Percentiles rank a stretch among this genome's conserved stretches.
Evolutionary conservation across 1,140 invertebrate genomes (phyloP).

Genomic region (Ectropis grisescens): DNA sequence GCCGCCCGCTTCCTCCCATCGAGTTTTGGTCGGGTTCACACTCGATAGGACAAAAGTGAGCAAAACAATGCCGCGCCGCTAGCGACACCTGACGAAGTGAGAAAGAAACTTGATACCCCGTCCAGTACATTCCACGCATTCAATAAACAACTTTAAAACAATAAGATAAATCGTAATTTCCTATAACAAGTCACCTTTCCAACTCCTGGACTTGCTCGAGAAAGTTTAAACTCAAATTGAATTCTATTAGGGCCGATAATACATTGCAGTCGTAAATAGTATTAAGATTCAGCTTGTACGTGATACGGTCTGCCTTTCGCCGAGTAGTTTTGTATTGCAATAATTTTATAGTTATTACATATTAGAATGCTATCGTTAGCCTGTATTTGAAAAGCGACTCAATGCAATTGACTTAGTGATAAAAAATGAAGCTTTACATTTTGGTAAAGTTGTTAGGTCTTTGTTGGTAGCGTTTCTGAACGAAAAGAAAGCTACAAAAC

Average conservation of each 20-base stretch:
- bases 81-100: slow-evolving; percentile 62
- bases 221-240: too few species aligned
- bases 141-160: slow-evolving; percentile 2
- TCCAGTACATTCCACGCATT: neutral
- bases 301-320: slow-evolving; percentile 62
- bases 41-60: slow-evolving; percentile 54
- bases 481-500: too few species aligned
- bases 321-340: slow-evolving; percentile 59
- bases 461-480: too few species aligned
- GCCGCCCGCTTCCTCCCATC: slow-evolving; percentile 39
- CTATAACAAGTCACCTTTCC: too few species aligned
- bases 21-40: slow-evolving; percentile 55
- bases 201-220: too few species aligned
- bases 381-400: slow-evolving; percentile 8
- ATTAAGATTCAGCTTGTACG: slow-evolving; percentile 52
- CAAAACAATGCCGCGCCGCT: slow-evolving; percentile 51
- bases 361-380: slow-evolving; percentile 38
- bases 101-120: slow-evolving; percentile 56
- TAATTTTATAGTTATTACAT: slow-evolving; percentile 65
- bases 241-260: too few species aligned
- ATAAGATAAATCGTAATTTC: slow-evolving; percentile 1
- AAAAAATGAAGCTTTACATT: too few species aligned
- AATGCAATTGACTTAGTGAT: too few species aligned
- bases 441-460: too few species aligned
- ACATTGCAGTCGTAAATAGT: too few species aligned